Conservation (phyloP, 2,797 vertebrate genomes). For the Amblyopsis hoosieri region DNA sequence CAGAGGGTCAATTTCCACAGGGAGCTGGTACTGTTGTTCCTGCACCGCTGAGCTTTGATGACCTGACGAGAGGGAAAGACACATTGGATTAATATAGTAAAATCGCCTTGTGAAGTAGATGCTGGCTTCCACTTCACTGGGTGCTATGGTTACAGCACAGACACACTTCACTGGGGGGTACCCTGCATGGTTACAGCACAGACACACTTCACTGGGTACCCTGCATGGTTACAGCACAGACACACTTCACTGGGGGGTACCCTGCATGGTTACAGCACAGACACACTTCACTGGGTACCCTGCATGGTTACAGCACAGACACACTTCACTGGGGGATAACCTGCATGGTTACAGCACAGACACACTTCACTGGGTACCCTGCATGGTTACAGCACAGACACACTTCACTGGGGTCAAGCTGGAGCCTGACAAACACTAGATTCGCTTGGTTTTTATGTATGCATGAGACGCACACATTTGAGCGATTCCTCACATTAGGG, state of each 20-base stretch:
- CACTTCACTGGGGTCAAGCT: too few relatives aligned
- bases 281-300: constrained; percentile 39
- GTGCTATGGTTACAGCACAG: constrained; percentile 47
- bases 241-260: constrained; percentile 7
- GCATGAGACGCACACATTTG: too few relatives aligned
- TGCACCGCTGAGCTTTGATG: constrained; percentile 91
- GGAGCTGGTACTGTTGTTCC: constrained; percentile 99
- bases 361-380: constrained; percentile 15
- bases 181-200: too few relatives aligned
- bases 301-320: too few relatives aligned
- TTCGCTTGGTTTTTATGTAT: too few relatives aligned
- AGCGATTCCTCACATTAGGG: too few relatives aligned
- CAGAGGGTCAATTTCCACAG: constrained; percentile 99
- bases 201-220: too few relatives aligned
- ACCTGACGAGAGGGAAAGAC: constrained; percentile 85
- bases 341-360: too few relatives aligned
- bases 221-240: constrained; percentile 32
- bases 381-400: constrained; percentile 48
- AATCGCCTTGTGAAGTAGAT: constrained; percentile 53
- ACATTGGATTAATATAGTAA: constrained; percentile 71
- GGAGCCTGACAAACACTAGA: too few relatives aligned
- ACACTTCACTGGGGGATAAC: too few relatives aligned
- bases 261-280: constrained; percentile 49
- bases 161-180: too few relatives aligned
- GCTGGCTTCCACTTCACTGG: constrained; percentile 39